These are phyloP conservation scores for Melanerpes formicivorus DNA, from an alignment of 2,113 vertebrate genomes.

Conservation along the genomic window DNA sequence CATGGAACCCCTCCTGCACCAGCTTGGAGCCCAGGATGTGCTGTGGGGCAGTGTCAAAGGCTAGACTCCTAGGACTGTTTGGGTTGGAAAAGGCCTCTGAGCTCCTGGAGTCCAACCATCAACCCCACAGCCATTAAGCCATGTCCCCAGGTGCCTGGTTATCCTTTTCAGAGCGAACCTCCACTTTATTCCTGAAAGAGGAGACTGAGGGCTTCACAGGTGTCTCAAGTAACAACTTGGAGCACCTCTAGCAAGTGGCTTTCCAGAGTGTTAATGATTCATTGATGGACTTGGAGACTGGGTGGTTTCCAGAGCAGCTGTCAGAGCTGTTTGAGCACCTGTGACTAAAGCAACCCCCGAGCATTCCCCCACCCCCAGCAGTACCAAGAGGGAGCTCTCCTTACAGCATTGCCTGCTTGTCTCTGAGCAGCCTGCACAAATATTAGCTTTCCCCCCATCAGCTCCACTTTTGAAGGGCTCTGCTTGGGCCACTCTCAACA, in stretches of 20 bases:
- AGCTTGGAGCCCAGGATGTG: too few relatives aligned
- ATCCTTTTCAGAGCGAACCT: neutral
- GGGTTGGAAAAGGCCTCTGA: too few relatives aligned
- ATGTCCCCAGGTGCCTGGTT: neutral
- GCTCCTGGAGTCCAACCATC: too few relatives aligned
- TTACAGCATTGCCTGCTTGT: neutral
- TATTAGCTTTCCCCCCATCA: neutral
- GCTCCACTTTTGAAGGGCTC: neutral
- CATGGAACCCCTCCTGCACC: too few relatives aligned
- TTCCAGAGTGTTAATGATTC: neutral
- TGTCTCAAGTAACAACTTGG: neutral
- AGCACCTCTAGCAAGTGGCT: neutral
- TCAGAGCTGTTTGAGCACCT: neutral
- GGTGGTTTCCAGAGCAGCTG: neutral
- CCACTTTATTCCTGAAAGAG: neutral
- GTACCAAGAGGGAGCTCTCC: neutral
- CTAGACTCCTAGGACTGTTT: too few relatives aligned
- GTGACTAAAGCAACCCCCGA: neutral
- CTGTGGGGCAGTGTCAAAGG: too few relatives aligned
- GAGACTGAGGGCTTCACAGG: neutral
- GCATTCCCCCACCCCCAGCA: neutral
- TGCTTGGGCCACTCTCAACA: neutral
- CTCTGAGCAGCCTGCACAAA: neutral
- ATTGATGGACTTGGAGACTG: neutral
- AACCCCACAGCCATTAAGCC: too few relatives aligned